Evolutionary conservation across 2,888 invertebrate genomes (phyloP).

Genomic region (Cerastis leucographa): DNA sequence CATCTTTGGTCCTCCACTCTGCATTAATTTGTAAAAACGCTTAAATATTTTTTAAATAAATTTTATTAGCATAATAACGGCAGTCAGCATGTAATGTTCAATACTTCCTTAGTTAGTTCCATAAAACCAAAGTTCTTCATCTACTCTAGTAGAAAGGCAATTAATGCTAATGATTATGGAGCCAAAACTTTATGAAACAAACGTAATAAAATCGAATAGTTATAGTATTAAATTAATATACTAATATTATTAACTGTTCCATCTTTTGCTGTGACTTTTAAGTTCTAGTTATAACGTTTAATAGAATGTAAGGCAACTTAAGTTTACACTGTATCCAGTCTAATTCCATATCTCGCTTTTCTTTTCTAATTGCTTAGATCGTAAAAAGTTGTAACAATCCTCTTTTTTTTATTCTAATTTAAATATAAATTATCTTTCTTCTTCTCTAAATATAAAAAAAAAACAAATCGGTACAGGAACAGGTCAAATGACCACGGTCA

Average conservation of each 20-base stretch:
- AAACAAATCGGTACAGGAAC: neutral
- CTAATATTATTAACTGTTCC: no score
- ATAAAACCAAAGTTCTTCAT: constrained; percentile 17
- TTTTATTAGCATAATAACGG: neutral
- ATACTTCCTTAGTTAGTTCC: constrained; percentile 20
- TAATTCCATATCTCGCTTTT: neutral
- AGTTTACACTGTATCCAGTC: neutral
- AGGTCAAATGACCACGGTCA: neutral
- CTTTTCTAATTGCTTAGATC: neutral
- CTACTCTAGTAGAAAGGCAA: constrained; percentile 30
- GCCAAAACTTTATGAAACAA: constrained; percentile 16
- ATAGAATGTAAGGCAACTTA: neutral
- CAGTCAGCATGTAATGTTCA: neutral
- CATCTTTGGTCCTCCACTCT: neutral
- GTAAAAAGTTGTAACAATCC: neutral
- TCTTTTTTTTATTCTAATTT: neutral
- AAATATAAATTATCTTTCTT: neutral
- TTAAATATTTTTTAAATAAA: neutral
- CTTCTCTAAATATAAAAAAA: neutral
- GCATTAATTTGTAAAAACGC: neutral
- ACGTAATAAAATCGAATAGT: constrained; percentile 33
- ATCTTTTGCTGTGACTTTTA: neutral
- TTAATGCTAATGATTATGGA: constrained; percentile 26
- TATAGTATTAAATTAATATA: constrained; percentile 25
- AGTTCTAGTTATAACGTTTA: neutral